Percentiles rank a stretch among this genome's conserved stretches.
These are phyloP conservation scores for Tachina grossa DNA, from an alignment of 2,888 invertebrate species.

Conservation along the genomic window DNA sequence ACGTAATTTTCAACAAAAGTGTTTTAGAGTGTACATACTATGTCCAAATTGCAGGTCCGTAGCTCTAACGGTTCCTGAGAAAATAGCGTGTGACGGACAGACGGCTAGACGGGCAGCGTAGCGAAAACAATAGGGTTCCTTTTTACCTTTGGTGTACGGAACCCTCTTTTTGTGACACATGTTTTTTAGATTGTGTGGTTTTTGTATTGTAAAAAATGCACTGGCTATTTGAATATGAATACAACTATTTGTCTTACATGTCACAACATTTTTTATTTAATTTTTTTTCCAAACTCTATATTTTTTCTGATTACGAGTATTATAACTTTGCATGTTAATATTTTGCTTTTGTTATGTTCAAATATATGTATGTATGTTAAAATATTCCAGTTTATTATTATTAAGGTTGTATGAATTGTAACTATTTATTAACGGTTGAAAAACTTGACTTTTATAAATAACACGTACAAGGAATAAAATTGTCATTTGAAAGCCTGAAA, in stretches of 20 bases:
- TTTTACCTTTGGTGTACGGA: no score
- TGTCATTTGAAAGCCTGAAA: not conserved
- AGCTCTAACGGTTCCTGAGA: no score
- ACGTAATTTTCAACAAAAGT: no score
- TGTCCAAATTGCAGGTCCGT: no score
- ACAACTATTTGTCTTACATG: constrained; percentile 59
- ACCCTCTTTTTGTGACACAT: not conserved
- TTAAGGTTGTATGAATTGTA: constrained; percentile 9
- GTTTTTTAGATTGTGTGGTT: no score
- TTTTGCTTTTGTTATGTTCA: not conserved
- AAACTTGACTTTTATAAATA: not conserved
- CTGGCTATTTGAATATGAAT: not conserved
- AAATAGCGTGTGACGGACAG: no score
- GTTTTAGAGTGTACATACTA: no score
- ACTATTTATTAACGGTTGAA: constrained; percentile 22
- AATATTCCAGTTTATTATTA: not conserved
- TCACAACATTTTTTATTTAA: constrained; percentile 25
- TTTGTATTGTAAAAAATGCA: no score
- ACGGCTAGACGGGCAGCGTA: no score
- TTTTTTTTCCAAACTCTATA: not conserved
- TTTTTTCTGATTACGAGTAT: constrained; percentile 19
- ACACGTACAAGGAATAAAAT: not conserved
- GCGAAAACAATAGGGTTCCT: no score
- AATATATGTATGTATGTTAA: not conserved
- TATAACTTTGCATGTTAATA: constrained; percentile 21